Evolutionary conservation across 2,888 invertebrate genomes (phyloP).

Genomic region (Drosophila falleni): DNA sequence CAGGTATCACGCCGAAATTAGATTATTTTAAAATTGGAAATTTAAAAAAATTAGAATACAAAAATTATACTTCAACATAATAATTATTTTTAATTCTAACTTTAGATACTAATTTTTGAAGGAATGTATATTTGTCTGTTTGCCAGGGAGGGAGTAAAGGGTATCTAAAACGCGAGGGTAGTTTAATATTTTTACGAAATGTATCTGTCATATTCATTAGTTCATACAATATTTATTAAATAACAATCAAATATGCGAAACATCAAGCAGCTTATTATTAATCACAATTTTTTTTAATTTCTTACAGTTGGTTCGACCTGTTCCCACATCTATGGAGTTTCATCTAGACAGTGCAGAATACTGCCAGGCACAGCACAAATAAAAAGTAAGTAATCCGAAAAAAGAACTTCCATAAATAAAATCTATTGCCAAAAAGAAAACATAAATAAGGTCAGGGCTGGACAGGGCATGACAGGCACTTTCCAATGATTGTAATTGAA

Average conservation of each 20-base stretch:
- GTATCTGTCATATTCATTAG: background rate
- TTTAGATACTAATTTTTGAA: constrained; percentile 1
- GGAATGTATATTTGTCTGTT: background rate
- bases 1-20: background rate
- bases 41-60: background rate
- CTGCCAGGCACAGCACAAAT: constrained; percentile 99
- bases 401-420: constrained; percentile 25
- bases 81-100: constrained; percentile 8
- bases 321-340: constrained; percentile 99
- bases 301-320: constrained; percentile 94
- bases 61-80: background rate
- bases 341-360: constrained; percentile 99
- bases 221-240: background rate
- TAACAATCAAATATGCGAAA: background rate
- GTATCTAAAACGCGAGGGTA: background rate
- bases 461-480: constrained; percentile 8
- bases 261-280: background rate
- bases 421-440: constrained; percentile 13
- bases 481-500: constrained; percentile 31
- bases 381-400: constrained; percentile 86
- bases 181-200: background rate
- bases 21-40: background rate
- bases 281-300: background rate
- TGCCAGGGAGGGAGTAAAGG: background rate
- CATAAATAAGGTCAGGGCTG: constrained; percentile 2